Evolutionary conservation across 2,113 vertebrate genomes (phyloP), one percentile per base, ranked within the genome.

Genomic region (Pseudorasbora parva): DNA sequence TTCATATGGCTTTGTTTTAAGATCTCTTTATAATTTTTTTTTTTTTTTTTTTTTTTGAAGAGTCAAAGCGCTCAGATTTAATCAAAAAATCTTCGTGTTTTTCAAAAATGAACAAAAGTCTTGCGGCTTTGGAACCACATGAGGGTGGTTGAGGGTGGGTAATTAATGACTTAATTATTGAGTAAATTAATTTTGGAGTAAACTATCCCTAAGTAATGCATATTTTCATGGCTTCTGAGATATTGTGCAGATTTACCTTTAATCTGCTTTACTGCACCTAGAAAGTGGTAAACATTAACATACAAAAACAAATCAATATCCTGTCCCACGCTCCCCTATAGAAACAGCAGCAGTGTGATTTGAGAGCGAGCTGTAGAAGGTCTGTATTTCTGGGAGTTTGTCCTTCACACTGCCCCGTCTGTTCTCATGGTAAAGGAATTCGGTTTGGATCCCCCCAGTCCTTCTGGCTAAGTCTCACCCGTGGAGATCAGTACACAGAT

Each of bases 401-500:
- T 79, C 41, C 41, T 66, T 49, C 62, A 82, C 84, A 86, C 27
- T 59, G n/a, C 85, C 27, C 41, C 59, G 54, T 76, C 73, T 81
- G 71, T 64, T 74, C 71, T 76, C 71, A 69, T 85, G 60, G 60
- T 74, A 59, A 64, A 23, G 60, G 82, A 76, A 82, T 64, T 64
- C 2, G 8, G 9, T 27, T 83, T 62, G 72, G 72, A 51, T 66
- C 73, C 72, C n/a, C 81, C 57, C 43, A 64, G 82, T 76, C 72
- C 69, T 71, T 82, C 66, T 60, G 68, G 81, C 81, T 74, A 23
- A 30, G 41, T 27, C 56, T 79, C 25, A 64, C 59, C 77, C 27
- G 77, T 79, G 77, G 77, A 64, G 77, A 62, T 79, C 77, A 66
- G 77, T 66, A 79, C 77, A 79, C 25, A 79, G 77, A 64, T 66